Percentiles rank a stretch among this genome's conserved stretches.
These are phyloP conservation scores for Bubo bubo DNA, from an alignment of 2,113 vertebrate genomes.

Conservation along the genomic window DNA sequence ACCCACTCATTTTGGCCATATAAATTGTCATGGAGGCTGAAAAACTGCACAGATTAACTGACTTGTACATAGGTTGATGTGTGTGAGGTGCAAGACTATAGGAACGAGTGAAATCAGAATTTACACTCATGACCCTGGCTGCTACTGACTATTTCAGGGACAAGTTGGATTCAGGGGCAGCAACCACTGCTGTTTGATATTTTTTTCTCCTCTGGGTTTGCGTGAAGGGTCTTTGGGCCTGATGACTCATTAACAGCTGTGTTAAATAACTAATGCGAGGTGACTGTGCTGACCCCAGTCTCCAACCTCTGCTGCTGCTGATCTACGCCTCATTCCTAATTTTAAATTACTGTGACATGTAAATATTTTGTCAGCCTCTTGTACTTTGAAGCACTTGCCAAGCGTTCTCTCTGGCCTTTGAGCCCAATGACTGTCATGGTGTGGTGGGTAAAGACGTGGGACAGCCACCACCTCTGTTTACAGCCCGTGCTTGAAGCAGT, in stretches of 20 bases:
- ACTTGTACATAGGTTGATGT: accelerated
- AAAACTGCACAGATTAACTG: neutral
- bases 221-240: neutral
- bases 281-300: neutral
- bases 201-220: neutral
- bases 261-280: neutral
- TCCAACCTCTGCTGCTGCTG: neutral
- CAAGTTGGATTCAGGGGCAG: neutral
- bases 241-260: neutral
- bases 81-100: neutral
- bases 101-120: neutral
- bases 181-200: neutral
- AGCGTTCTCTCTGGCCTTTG: neutral
- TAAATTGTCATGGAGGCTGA: neutral
- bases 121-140: neutral
- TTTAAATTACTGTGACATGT: neutral
- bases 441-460: neutral
- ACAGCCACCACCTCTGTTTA: neutral
- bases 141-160: neutral
- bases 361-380: neutral
- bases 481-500: neutral
- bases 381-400: neutral
- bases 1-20: neutral
- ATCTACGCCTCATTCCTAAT: neutral
- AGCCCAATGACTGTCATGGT: neutral